These are phyloP conservation scores for Neodon shergylaensis DNA, from an alignment of 2,113 vertebrate species.

Conservation along the genomic window DNA sequence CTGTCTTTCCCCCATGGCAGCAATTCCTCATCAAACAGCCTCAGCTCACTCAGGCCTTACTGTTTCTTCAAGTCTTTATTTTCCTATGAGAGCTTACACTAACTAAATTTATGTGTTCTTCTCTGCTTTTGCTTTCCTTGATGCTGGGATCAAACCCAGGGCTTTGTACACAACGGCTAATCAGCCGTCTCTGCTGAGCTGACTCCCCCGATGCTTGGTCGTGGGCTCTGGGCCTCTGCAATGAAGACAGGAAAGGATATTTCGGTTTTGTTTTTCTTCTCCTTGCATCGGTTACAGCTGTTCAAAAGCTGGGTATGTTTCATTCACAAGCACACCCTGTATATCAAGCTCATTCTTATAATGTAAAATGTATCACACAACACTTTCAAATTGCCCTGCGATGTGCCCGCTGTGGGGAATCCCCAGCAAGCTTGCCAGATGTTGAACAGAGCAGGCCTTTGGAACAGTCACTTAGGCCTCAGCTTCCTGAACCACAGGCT, in stretches of 20 bases:
- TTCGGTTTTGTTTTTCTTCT: neutral
- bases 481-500: neutral
- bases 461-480: neutral
- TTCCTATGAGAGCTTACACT: neutral
- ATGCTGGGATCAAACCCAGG: neutral
- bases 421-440: neutral
- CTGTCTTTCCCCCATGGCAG: neutral
- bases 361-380: neutral
- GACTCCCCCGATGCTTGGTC: too few species aligned
- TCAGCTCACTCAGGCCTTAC: neutral
- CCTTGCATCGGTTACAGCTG: neutral
- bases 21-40: neutral
- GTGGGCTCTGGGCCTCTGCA: neutral
- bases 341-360: neutral
- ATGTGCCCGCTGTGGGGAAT: neutral
- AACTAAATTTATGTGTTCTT: neutral
- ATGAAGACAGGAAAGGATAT: neutral
- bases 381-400: neutral
- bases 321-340: neutral
- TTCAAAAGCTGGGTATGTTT: neutral
- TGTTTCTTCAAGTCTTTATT: neutral
- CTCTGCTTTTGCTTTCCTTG: neutral
- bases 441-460: neutral
- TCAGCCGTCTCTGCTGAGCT: neutral
- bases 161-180: neutral